Conservation (phyloP, 2,113 vertebrate species). For the Dermatemys mawii region DNA sequence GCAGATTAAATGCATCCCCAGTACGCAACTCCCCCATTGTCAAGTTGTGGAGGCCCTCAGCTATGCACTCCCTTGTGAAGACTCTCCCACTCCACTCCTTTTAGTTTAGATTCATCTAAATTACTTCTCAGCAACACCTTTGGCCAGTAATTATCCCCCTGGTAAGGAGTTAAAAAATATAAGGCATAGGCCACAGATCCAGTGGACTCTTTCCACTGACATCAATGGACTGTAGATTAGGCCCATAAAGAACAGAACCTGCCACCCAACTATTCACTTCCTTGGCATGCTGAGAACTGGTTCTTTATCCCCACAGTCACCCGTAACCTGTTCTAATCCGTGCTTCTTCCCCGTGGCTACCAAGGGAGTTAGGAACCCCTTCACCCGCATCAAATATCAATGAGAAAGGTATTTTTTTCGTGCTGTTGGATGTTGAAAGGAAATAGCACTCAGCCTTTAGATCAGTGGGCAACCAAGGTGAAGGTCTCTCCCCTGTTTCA, state of each 20-base stretch:
- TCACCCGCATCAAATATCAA: neutral
- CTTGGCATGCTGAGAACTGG: neutral
- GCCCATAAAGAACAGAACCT: neutral
- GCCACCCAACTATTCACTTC: neutral
- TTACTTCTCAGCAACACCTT: neutral
- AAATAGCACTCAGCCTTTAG: neutral
- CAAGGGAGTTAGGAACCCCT: neutral
- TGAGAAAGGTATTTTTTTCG: neutral
- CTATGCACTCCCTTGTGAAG: neutral
- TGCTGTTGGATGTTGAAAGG: neutral
- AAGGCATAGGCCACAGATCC: neutral
- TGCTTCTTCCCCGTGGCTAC: neutral
- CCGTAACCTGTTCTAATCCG: neutral
- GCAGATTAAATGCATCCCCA: neutral
- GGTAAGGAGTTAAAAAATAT: neutral
- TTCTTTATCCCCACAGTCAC: slow-evolving; percentile 1
- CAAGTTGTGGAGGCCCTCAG: neutral
- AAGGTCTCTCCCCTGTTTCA: neutral
- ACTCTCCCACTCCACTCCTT: neutral
- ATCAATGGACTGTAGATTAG: neutral
- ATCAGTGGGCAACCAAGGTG: neutral
- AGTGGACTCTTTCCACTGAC: neutral
- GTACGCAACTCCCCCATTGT: neutral
- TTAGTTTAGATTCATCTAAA: neutral
- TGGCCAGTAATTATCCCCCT: neutral